Evolutionary conservation across 2,797 vertebrate species (phyloP).

Genomic region (Pseudopleuronectes americanus): DNA sequence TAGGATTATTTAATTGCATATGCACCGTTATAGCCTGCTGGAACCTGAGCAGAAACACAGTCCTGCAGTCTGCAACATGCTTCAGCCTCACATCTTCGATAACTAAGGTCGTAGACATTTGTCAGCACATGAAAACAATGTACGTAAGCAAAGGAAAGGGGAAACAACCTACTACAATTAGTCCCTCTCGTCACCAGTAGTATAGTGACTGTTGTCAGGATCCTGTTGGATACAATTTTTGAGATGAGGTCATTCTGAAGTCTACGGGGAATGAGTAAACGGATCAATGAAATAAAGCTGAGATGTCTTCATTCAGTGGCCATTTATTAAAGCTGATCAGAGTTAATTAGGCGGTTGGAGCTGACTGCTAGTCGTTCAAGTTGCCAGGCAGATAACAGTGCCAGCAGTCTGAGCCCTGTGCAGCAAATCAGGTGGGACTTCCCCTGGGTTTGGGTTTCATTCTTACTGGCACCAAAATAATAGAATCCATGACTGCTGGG

Average conservation of each 20-base stretch:
- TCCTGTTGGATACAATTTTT: slow-evolving; percentile 41
- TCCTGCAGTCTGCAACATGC: background rate
- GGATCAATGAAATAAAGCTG: slow-evolving; percentile 10
- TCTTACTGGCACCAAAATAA: slow-evolving; percentile 8
- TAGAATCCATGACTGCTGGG: background rate
- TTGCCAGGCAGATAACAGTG: slow-evolving; percentile 22
- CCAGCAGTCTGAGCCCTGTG: slow-evolving; percentile 2
- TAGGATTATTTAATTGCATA: slow-evolving; percentile 4
- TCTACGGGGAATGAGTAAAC: slow-evolving; percentile 1
- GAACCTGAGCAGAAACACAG: background rate
- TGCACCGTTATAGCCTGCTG: background rate
- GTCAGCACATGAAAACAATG: slow-evolving; percentile 41
- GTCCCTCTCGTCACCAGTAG: background rate
- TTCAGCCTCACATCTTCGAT: slow-evolving; percentile 1
- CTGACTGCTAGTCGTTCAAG: slow-evolving; percentile 28
- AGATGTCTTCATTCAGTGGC: slow-evolving; percentile 21
- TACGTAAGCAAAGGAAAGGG: slow-evolving; percentile 17
- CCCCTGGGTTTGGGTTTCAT: background rate
- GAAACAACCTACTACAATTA: slow-evolving; percentile 9
- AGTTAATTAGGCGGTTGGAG: slow-evolving; percentile 40
- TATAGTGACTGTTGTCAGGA: slow-evolving; percentile 34
- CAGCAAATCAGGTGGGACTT: slow-evolving; percentile 25
- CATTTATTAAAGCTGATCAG: slow-evolving; percentile 54
- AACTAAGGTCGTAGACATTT: slow-evolving; percentile 32
- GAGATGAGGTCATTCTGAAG: slow-evolving; percentile 5